Base-by-base conservation (phyloP, 64 coral and sea anemone genomes). In the Montipora sp. region DNA sequence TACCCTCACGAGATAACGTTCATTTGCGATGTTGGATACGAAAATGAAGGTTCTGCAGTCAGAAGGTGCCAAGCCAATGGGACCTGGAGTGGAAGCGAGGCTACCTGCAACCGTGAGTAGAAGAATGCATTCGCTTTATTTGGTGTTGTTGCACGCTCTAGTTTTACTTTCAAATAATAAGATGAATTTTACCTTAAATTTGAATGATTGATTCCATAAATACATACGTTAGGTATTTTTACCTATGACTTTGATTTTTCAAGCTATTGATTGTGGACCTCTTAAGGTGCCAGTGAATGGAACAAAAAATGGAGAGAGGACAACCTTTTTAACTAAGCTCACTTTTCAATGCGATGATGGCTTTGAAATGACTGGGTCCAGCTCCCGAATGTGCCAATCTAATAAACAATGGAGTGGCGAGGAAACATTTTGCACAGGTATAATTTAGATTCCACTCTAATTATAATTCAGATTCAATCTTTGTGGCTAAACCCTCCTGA, bases 401-500 rank as follows among this genome's bases (percentile, higher is more conserved):
- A 82, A 93, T 93, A 87, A 87, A 10, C 87, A 55, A n/a, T 93
- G 92, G 92, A 89, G 84, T 89, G 92, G 84, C 46, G 18, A 45
- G 0, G 51, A 87, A 58, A 88, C 78, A n/a, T 36, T 75, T 49
- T 94, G 92, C 48, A 44, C 65, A 92, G 91, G 91, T 92, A 78
- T 50, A 12, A 8, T 78, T 16, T 36, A 13, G 10, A 75, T 44
- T 8, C 67, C 72, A 15, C 14, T 36, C 15, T 55, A 55, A 5
- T 55, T 55, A 55, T 55, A 36, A 36, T 36, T 36, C 36, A 36
- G 36, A 36, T 36, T 36, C 36, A 36, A 36, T 36, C 36, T 36
- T 36, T 36, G 36, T 36, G 36, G 36, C 36, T 36, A 36, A 36
- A 36, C 36, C 36, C 36, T 36, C 36, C 36, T 36, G 36, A 36